Base-by-base conservation (phyloP, 2,797 vertebrate species). In the Micromesistius poutassou region DNA sequence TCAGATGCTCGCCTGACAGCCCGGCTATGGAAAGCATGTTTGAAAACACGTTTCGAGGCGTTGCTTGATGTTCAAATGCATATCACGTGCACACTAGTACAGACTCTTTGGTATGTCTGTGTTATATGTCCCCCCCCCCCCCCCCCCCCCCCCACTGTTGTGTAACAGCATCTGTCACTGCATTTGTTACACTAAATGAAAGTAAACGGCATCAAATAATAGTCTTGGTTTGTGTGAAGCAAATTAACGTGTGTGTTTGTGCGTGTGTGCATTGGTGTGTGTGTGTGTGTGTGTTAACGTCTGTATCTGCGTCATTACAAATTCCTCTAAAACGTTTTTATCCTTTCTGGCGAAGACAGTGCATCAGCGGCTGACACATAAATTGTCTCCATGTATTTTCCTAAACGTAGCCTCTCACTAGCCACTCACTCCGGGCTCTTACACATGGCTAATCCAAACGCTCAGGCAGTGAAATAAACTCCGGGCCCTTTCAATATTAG, bases 221-320 rank as follows among this genome's bases (percentile, higher is more conserved):
- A 13, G 50, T 31, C 19, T 73, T 25, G 14, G 19, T 70, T 30
- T 55, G 30, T 36, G 12, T 74, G 42, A 78, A 42, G 55, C 55
- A 76, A 73, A 14, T 31, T 31, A 30, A 33, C 28, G 13, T 84
- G 82, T 89, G 31, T 76, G 74, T 74, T 73, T 76, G 76, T 80
- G 62, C 35, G 76, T 80, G 74, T 80, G 71, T 81, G 77, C 55
- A 76, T 83, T 81, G 88, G 77, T 80, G 36, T 76, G 74, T 76
- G 75, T 74, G 76, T 80, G 71, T 50, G 77, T 80, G 74, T 80
- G 66, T 81, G 72, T 71, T 81, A 83, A 78, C 73, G 12, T 46
- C 62, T 74, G 70, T 46, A 86, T 86, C 83, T 78, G 81, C 88
- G 87, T 86, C 80, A 87, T 89, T 50, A 78, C 86, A 91, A 92